Percentiles rank a stretch among this genome's conserved stretches.
phyloP scores from a whole-genome alignment of 2,888 invertebrate species.

The Blastobasis adustella region DNA sequence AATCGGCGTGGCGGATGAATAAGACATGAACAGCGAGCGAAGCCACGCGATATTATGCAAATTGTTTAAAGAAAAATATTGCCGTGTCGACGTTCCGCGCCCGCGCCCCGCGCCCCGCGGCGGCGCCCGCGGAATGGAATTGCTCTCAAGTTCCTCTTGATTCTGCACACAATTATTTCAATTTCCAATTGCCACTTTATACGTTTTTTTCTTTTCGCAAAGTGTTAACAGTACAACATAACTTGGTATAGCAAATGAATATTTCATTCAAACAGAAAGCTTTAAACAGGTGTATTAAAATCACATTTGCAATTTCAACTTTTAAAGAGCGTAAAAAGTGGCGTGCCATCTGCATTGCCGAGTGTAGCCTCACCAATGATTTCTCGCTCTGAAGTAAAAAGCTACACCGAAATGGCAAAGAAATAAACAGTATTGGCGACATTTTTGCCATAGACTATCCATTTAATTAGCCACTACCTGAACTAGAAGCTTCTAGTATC shows the following conservation, averaged over 20 bases:
- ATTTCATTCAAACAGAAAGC: too few relatives aligned
- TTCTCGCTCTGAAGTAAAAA: neutral
- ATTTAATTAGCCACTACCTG: neutral
- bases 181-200: neutral
- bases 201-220: neutral
- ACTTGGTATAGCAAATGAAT: neutral
- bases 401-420: neutral
- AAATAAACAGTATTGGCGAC: neutral
- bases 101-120: neutral
- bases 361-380: neutral
- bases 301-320: too few relatives aligned
- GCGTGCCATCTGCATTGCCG: too few relatives aligned
- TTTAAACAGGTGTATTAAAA: too few relatives aligned
- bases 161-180: too few relatives aligned
- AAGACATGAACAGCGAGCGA: constrained; percentile 15
- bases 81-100: neutral
- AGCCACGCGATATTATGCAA: constrained; percentile 18
- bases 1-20: constrained; percentile 12
- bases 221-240: neutral
- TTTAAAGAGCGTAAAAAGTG: too few relatives aligned
- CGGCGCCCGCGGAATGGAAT: neutral
- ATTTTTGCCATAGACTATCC: neutral
- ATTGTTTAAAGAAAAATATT: constrained; percentile 18
- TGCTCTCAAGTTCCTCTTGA: too few relatives aligned
- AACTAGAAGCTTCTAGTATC: neutral